A percentile compares a stretch with the other conserved stretches of the same genome.
Conservation (phyloP, 2,888 invertebrate species). For the Cheilosia impressa region DNA sequence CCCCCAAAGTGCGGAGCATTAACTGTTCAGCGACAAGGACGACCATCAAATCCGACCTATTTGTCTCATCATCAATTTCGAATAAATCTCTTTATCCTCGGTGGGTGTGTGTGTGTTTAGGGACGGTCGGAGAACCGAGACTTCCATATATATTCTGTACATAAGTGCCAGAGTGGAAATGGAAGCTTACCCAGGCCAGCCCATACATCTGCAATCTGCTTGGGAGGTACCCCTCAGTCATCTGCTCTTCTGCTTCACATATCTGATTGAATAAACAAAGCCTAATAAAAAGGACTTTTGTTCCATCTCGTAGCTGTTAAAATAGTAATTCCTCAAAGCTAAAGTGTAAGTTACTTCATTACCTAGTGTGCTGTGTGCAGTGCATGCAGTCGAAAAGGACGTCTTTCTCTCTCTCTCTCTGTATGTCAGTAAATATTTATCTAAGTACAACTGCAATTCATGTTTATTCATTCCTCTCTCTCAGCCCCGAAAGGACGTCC, state of each 20-base stretch:
- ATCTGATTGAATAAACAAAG: constrained; percentile 33
- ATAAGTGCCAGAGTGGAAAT: not conserved
- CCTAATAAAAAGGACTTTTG: constrained; percentile 49
- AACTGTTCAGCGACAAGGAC: constrained; percentile 66
- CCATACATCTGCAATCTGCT: not conserved
- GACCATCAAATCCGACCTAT: constrained; percentile 73
- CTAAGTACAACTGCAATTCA: constrained; percentile 47
- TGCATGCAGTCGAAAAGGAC: constrained; percentile 27
- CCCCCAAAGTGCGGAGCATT: constrained; percentile 67
- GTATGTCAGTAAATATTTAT: constrained; percentile 60
- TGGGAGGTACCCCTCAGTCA: not conserved
- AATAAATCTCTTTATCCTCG: constrained; percentile 67
- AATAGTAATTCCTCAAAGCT: constrained; percentile 50
- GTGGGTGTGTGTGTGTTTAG: constrained; percentile 1
- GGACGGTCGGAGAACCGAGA: too few species aligned
- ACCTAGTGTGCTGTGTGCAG: constrained; percentile 28
- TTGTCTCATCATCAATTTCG: constrained; percentile 74
- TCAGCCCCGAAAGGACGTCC: constrained; percentile 43
- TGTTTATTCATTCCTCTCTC: constrained; percentile 55
- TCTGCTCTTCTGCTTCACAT: constrained; percentile 2
- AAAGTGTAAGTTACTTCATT: constrained; percentile 59
- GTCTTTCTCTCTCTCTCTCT: not conserved
- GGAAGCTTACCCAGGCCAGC: not conserved
- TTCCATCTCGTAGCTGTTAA: constrained; percentile 21
- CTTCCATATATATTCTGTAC: too few species aligned